Conservation (phyloP, 2,113 vertebrate genomes). For the Protomyctophum bolini region DNA sequence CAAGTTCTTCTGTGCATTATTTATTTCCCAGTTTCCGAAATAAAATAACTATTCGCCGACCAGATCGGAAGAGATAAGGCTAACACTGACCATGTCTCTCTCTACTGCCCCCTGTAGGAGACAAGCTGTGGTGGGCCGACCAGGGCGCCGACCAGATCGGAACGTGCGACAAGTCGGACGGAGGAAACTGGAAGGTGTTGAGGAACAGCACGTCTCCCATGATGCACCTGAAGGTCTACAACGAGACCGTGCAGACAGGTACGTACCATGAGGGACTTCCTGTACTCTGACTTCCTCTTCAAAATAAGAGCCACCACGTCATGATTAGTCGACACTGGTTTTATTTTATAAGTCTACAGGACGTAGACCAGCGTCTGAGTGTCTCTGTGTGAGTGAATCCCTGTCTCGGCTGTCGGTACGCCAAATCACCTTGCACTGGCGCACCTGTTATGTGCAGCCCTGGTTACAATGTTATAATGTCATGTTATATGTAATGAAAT, state of each 20-base stretch:
- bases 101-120: constrained; percentile 72
- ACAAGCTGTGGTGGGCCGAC: constrained; percentile 98
- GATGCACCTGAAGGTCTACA: constrained; percentile 99
- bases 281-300: too few species aligned
- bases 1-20: too few species aligned
- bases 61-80: too few species aligned
- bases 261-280: too few species aligned
- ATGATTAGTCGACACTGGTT: not conserved
- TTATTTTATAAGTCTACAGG: constrained; percentile 21
- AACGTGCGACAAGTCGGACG: constrained; percentile 91
- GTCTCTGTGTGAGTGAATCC: not conserved
- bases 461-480: too few species aligned
- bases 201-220: constrained; percentile 93
- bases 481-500: too few species aligned
- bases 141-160: constrained; percentile 96
- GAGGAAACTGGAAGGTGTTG: constrained; percentile 82
- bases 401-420: constrained; percentile 5
- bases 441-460: too few species aligned
- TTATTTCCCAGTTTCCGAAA: too few species aligned
- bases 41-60: too few species aligned
- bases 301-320: too few species aligned
- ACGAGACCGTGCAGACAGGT: constrained; percentile 91
- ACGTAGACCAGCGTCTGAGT: not conserved
- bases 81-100: not conserved
- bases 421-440: constrained; percentile 37